Base-by-base conservation (phyloP, 2,113 vertebrate genomes). In the Girardinichthys multiradiatus region DNA sequence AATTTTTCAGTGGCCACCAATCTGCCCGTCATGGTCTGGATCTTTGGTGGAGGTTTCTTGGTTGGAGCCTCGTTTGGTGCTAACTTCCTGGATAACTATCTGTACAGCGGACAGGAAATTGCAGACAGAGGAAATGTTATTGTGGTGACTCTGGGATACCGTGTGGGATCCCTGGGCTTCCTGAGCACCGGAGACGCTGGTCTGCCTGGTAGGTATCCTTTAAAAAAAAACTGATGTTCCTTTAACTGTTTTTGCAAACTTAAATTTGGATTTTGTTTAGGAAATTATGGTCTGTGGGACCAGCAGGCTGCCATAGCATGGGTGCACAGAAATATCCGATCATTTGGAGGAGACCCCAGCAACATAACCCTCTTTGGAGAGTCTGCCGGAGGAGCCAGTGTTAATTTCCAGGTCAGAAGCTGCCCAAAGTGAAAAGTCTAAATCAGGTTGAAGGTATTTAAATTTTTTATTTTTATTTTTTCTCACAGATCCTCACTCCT, bases 331-430 rank as follows among this genome's bases (percentile, higher is more conserved):
- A 99, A 99, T 86, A 99, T 99, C 45, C 92, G 65, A 0, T 93
- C 92, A 21, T 99, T 99, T 11, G 98, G 98, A 1, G 97, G 97
- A 1, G 94, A 98, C 86, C 95, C 97, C 0, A 45, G 93, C 70
- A 98, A 95, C 86, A 94, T 98, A 87, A 98, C 97, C 24, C 1
- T 99, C 85, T 99, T 99, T 29, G 98, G 98, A 68, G 97, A 99
- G 54, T 99, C 98, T 0, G 98, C 97, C 0, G 98, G 98, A 17
- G 94, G 51, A 74, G 91, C 78, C 68, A 89, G 90, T 70, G 89
- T 92, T 28, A 90, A 31, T 81, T 93, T 99, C 48, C 97, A 99
- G 97, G 98, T 98, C 54, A 72, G 54, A 48, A 17, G 15, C 6
- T 6, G 72, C 29, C 15, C 24, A 9, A n/a, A 54, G 24, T 11